phyloP scores from a whole-genome alignment of 37 sponge, comb jelly and placozoan species.

The Theonella swinhoei region DNA sequence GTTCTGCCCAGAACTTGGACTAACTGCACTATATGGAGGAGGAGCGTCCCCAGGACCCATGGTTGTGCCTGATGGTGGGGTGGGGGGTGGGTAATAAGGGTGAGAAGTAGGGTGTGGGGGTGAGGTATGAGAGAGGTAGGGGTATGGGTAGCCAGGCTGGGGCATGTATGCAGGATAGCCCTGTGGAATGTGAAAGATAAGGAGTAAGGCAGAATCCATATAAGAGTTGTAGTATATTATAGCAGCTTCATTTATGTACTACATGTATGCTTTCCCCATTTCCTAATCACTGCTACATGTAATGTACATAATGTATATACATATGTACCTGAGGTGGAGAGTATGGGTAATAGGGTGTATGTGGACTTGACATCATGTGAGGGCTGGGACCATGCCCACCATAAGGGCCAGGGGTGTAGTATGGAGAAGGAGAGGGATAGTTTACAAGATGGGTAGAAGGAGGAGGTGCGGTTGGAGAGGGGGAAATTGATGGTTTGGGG shows the following conservation, averaged over 20 bases:
- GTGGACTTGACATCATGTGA: no score
- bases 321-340: background rate
- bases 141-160: slow-evolving; percentile 1
- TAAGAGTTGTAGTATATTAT: no score
- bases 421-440: background rate
- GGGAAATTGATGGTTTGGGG: background rate
- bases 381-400: background rate
- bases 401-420: background rate
- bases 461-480: background rate
- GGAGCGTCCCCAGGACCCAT: no score
- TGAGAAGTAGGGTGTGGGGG: background rate
- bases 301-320: background rate
- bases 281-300: no score
- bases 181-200: background rate
- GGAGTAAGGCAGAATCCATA: no score
- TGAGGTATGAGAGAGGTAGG: background rate
- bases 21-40: background rate
- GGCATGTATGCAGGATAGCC: background rate
- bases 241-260: no score
- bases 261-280: no score
- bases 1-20: background rate
- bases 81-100: background rate
- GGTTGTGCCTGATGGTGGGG: no score
- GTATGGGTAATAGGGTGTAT: background rate
- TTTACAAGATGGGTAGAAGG: background rate